Conservation (phyloP, 2,113 vertebrate genomes). For the Sceloporus tristichus region DNA sequence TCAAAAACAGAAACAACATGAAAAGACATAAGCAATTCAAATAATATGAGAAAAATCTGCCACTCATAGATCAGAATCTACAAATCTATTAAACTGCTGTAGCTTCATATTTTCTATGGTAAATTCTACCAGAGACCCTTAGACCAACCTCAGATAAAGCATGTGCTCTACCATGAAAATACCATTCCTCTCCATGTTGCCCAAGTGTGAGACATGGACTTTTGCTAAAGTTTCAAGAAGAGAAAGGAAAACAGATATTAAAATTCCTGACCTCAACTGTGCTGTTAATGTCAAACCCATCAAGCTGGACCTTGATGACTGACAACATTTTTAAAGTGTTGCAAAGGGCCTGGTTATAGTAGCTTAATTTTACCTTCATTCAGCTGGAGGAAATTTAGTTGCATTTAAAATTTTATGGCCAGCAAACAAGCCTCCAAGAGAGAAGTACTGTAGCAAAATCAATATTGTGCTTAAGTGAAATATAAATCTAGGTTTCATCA, state of each 20-base stretch:
- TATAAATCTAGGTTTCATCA: conserved; percentile 70
- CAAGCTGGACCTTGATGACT: conserved; percentile 31
- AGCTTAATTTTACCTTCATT: conserved; percentile 58
- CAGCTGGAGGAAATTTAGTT: conserved; percentile 63
- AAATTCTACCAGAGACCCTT: background rate
- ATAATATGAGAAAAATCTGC: background rate
- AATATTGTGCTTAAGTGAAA: conserved; percentile 69
- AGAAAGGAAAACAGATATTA: background rate
- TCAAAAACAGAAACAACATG: background rate
- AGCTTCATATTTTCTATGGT: background rate
- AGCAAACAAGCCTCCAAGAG: conserved; percentile 62
- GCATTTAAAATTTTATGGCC: conserved; percentile 67
- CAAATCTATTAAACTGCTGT: background rate
- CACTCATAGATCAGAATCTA: background rate
- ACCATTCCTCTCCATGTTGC: background rate
- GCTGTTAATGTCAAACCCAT: conserved; percentile 24
- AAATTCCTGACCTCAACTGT: conserved; percentile 43
- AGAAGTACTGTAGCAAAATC: conserved; percentile 70
- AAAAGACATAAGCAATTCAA: background rate
- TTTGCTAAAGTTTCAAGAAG: conserved; percentile 3
- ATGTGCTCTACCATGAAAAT: background rate
- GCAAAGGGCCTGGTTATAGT: conserved; percentile 38
- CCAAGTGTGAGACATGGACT: background rate
- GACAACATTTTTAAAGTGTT: conserved; percentile 36
- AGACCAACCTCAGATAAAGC: background rate